These are phyloP conservation scores for Sanderia malayensis DNA, from an alignment of 30 jellyfish, hydroid and myxozoan genomes.

Conservation along the genomic window DNA sequence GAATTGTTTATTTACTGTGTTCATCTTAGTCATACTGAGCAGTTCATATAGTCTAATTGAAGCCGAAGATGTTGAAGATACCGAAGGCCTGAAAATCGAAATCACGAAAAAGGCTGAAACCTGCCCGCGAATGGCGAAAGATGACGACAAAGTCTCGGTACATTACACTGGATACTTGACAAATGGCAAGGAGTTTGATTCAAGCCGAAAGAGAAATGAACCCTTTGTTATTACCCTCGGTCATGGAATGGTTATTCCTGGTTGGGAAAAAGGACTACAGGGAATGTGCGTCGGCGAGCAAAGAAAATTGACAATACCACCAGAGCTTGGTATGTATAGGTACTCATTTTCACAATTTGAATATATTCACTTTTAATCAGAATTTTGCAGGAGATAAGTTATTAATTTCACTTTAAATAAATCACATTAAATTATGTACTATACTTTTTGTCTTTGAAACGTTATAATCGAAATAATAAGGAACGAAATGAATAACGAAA, in stretches of 20 bases:
- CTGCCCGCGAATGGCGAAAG: constrained; percentile 58
- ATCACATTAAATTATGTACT: too few relatives aligned
- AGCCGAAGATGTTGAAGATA: background rate
- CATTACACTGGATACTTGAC: constrained; percentile 78
- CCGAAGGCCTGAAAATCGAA: constrained; percentile 33
- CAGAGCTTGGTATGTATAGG: constrained; percentile 80
- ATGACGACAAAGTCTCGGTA: constrained; percentile 71
- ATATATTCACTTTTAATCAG: too few relatives aligned
- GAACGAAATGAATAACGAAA: too few relatives aligned
- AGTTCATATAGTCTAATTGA: too few relatives aligned
- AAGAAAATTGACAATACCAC: constrained; percentile 73
- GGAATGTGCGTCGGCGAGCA: constrained; percentile 96
- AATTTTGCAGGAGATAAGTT: too few relatives aligned
- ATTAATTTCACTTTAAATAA: too few relatives aligned
- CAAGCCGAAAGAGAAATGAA: constrained; percentile 74
- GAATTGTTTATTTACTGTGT: too few relatives aligned
- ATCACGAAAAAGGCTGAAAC: constrained; percentile 41
- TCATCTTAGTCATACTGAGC: too few relatives aligned
- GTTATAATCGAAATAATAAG: too few relatives aligned
- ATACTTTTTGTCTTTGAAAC: too few relatives aligned
- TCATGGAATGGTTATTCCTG: constrained; percentile 80
- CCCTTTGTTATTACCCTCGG: constrained; percentile 87
- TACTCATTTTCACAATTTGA: too few relatives aligned
- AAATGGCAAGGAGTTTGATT: constrained; percentile 76
- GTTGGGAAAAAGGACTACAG: constrained; percentile 92